These are phyloP conservation scores for Dinoponera quadriceps DNA, from an alignment of 1,140 invertebrate species.

Conservation along the genomic window DNA sequence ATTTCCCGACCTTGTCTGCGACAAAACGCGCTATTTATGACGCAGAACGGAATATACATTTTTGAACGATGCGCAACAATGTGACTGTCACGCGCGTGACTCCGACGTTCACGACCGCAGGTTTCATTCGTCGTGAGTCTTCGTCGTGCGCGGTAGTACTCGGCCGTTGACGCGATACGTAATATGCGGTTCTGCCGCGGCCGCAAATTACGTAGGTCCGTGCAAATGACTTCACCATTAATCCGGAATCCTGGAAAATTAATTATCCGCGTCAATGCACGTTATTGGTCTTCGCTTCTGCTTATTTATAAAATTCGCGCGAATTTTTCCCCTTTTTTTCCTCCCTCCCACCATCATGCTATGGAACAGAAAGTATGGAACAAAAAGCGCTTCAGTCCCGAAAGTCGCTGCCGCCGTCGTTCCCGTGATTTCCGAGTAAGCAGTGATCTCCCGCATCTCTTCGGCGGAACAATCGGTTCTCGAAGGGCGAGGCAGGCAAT, in stretches of 20 bases:
- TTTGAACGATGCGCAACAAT: not conserved
- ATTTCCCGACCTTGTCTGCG: too few species aligned
- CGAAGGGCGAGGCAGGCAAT: constrained; percentile 24
- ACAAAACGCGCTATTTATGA: too few species aligned
- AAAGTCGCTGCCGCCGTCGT: not conserved
- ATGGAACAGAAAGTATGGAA: too few species aligned
- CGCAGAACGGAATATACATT: constrained; percentile 16
- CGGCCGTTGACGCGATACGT: constrained; percentile 34
- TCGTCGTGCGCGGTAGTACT: constrained; percentile 9
- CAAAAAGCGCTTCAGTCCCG: too few species aligned
- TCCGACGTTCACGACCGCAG: not conserved
- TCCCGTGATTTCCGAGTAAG: constrained; percentile 6
- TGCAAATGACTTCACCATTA: constrained; percentile 46
- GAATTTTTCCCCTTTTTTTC: too few species aligned
- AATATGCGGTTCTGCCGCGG: constrained; percentile 37
- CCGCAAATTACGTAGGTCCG: constrained; percentile 46
- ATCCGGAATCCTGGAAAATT: constrained; percentile 33
- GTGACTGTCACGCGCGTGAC: not conserved
- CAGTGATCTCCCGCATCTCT: constrained; percentile 23
- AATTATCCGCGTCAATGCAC: constrained; percentile 29
- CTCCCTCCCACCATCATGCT: too few species aligned
- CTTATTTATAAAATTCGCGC: too few species aligned
- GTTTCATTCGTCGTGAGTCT: constrained; percentile 25
- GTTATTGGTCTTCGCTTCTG: too few species aligned
- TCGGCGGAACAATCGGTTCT: constrained; percentile 30